A percentile compares a stretch with the other conserved stretches of the same genome.
Conservation (phyloP, 2,888 invertebrate genomes). For the Lacanobia oleracea region DNA sequence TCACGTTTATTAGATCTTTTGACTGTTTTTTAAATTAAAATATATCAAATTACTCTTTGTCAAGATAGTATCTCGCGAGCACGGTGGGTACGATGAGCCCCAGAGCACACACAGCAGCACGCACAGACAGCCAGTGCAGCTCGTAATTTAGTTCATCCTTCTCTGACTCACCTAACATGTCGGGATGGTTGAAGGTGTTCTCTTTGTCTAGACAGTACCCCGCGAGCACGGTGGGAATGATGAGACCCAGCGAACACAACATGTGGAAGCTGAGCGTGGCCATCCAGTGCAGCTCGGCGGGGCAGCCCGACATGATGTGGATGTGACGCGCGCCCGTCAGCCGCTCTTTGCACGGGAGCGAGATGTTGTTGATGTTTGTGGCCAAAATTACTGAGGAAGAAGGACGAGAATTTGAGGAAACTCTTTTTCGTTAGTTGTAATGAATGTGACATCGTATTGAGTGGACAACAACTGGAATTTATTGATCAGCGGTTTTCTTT, state of each 20-base stretch:
- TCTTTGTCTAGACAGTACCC: too few species aligned
- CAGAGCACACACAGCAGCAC: slow-evolving; percentile 75
- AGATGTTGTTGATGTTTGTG: slow-evolving; percentile 88
- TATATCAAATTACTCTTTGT: slow-evolving; percentile 40
- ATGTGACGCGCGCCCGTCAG: slow-evolving; percentile 79
- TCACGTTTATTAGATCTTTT: too few species aligned
- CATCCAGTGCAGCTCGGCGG: slow-evolving; percentile 66
- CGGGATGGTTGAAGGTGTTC: too few species aligned
- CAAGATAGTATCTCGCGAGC: slow-evolving; percentile 63
- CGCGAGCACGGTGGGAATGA: too few species aligned
- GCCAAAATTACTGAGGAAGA: slow-evolving; percentile 77
- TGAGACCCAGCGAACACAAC: too few species aligned
- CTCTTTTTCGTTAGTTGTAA: too few species aligned
- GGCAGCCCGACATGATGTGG: slow-evolving; percentile 73
- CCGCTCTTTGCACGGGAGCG: slow-evolving; percentile 92
- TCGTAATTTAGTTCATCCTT: slow-evolving; percentile 30
- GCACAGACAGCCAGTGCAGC: slow-evolving; percentile 92
- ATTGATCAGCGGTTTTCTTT: too few species aligned
- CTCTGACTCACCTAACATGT: too few species aligned
- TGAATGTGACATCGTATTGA: too few species aligned
- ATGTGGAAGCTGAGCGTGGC: slow-evolving; percentile 76
- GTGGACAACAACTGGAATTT: too few species aligned
- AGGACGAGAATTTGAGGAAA: not conserved
- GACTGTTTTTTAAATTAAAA: too few species aligned
- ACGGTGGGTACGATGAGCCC: slow-evolving; percentile 70